Conservation (phyloP, 2,113 vertebrate species). For the Chiloscyllium plagiosum region DNA sequence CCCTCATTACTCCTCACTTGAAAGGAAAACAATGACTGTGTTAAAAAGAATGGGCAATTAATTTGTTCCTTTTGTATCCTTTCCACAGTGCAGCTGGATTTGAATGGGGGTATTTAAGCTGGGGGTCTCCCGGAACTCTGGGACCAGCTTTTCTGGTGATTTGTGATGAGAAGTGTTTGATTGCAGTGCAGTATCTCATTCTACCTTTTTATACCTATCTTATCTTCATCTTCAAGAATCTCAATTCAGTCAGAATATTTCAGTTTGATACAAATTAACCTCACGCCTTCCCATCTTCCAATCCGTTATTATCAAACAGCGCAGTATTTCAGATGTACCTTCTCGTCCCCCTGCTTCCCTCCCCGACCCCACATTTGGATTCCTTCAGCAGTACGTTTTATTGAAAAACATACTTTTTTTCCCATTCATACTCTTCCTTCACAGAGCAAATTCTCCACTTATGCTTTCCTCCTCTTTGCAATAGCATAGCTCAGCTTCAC, state of each 20-base stretch:
- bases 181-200: background rate
- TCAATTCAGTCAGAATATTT: background rate
- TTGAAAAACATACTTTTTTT: too few relatives aligned
- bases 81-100: slow-evolving; percentile 28
- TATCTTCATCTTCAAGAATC: background rate
- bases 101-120: slow-evolving; percentile 41
- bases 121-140: slow-evolving; percentile 33
- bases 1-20: background rate
- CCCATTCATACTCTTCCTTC: too few relatives aligned
- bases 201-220: background rate
- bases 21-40: background rate
- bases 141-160: background rate
- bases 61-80: background rate
- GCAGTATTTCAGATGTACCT: background rate
- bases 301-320: background rate
- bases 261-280: background rate
- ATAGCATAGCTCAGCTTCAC: background rate
- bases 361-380: background rate
- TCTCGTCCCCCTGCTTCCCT: background rate
- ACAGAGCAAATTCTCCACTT: background rate
- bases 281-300: background rate
- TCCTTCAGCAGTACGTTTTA: background rate
- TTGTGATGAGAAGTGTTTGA: background rate
- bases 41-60: background rate
- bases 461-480: background rate